Base-by-base conservation (phyloP, 2,797 vertebrate species). In the Loris lydekkerianus region DNA sequence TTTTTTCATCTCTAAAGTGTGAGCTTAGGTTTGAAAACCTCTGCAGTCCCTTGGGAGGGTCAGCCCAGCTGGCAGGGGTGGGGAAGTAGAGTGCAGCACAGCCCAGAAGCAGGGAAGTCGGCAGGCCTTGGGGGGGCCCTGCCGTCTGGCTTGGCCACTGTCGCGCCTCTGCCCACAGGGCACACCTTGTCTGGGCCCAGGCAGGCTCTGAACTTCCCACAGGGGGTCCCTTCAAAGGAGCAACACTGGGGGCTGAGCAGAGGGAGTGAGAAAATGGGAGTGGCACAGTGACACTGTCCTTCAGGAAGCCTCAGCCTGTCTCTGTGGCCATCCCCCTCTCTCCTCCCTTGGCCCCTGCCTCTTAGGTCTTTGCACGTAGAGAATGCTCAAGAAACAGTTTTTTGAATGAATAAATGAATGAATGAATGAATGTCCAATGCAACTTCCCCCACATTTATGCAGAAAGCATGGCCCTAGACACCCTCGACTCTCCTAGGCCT, bases 161-260 rank as follows among this genome's bases (percentile, higher is more conserved):
- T n/a, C 15, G 1, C 3, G 1, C 4, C 49, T 93, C 87, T 93
- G 67, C 53, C 86, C 72, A 76, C 76, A 70, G 78, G 58, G 15
- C 37, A 11, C 17, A 81, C 40, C 86, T 81, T 11, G 10, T 86
- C 61, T 67, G 93, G 72, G 65, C 29, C 17, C 25, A 70, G 34
- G 77, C n/a, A 56, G 81, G 60, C 76, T 87, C 61, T 3, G 58
- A 89, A 60, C 90, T 72, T 40, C 72, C 93, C 93, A 34, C 20
- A 29, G 90, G 8, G 77, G 76, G 60, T 76, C 46, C 27, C 69
- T 87, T 95, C 93, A 83, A 84, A 86, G 81, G 77, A 85, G 60
- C 23, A 53, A 15, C 43, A 31, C 65, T n/a, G 31, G n/a, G 7
- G 43, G 43, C 23, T 58, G 70, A 91, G 90, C 14, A 34, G 56